These are phyloP conservation scores for Limnodromus scolopaceus DNA, from an alignment of 2,797 vertebrate species.

Conservation along the genomic window DNA sequence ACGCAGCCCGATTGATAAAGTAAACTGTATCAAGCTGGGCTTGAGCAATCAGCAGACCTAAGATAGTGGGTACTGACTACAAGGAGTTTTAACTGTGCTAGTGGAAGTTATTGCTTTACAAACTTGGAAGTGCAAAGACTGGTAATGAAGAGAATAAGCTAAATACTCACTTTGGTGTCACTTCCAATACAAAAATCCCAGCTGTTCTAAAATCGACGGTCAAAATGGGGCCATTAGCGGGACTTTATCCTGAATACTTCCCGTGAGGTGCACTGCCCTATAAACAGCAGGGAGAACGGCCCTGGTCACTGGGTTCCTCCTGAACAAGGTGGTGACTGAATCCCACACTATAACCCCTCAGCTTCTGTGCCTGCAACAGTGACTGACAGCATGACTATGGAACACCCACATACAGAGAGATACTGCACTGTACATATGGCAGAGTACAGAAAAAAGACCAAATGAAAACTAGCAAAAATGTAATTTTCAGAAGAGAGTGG, in stretches of 20 bases:
- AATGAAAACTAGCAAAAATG: neutral
- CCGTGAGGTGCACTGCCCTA: rapidly evolving
- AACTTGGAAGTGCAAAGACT: neutral
- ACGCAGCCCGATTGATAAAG: neutral
- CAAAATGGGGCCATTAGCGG: rapidly evolving
- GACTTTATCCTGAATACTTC: neutral
- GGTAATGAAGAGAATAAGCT: neutral
- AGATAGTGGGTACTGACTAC: neutral
- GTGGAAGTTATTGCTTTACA: neutral
- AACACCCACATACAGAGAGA: slow-evolving; percentile 22
- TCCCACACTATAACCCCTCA: neutral
- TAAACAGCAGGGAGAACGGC: neutral
- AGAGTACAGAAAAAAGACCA: neutral
- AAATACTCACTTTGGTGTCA: rapidly evolving
- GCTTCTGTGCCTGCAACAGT: slow-evolving; percentile 3
- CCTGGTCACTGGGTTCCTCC: neutral
- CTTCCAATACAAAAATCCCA: neutral
- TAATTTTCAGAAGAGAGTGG: neutral
- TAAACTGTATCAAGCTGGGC: neutral
- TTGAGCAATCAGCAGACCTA: rapidly evolving
- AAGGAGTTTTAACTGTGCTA: neutral
- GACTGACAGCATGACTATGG: slow-evolving; percentile 47
- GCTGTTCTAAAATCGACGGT: neutral
- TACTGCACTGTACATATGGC: slow-evolving; percentile 2
- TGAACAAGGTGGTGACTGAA: neutral